A percentile compares a stretch with the other conserved stretches of the same genome.
Evolutionary conservation across 2,888 invertebrate genomes (phyloP).

Genomic region (Pachydiplax longipennis): DNA sequence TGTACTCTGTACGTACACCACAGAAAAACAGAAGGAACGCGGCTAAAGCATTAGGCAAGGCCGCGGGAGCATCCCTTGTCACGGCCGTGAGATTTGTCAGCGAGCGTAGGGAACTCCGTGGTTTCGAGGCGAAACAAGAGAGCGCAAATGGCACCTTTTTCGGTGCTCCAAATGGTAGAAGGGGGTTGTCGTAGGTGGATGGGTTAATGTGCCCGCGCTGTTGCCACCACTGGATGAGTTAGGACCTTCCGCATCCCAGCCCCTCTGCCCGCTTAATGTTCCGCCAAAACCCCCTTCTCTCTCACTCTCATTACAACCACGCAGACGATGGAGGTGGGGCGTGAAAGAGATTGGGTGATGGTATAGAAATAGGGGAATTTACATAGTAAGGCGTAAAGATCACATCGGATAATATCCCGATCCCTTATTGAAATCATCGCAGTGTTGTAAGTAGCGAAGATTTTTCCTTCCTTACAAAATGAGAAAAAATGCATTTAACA

Average conservation of each 20-base stretch:
- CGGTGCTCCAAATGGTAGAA: neutral
- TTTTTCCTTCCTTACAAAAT: neutral
- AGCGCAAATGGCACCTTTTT: neutral
- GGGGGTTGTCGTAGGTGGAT: neutral
- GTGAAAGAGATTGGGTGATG: neutral
- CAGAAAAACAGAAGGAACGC: neutral
- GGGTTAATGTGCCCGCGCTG: conserved; percentile 36
- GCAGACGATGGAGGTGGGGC: neutral
- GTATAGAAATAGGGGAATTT: neutral
- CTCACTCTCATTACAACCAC: conserved; percentile 5
- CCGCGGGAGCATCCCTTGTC: neutral
- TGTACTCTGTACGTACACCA: too few relatives aligned
- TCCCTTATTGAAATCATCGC: neutral
- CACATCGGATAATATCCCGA: too few relatives aligned
- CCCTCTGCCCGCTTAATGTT: neutral
- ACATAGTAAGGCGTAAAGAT: neutral
- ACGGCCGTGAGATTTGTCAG: neutral
- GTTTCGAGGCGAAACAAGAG: neutral
- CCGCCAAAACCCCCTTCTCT: neutral
- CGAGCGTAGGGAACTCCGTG: neutral
- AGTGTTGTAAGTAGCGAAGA: neutral
- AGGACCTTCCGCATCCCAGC: neutral
- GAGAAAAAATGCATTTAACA: neutral
- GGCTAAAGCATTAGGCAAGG: neutral
- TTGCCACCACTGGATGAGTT: conserved; percentile 33